Evolutionary conservation across 2,113 vertebrate genomes (phyloP).

Genomic region (Mungos mungo): DNA sequence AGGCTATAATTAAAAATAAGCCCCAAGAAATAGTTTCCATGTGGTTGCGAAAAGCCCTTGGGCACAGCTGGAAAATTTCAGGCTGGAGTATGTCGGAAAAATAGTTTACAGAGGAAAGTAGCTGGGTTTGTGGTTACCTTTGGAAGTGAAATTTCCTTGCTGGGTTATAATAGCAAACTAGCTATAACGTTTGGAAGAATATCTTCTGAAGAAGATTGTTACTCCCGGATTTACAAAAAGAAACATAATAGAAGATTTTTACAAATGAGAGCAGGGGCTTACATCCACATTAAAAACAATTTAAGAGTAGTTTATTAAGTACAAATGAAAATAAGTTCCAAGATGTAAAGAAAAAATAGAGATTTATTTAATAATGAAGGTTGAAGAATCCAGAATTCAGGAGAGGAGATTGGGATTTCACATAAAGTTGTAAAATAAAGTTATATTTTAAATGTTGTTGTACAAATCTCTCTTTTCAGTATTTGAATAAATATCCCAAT

Average conservation of each 20-base stretch:
- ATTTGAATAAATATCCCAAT: conserved; percentile 27
- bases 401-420: neutral
- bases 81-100: conserved; percentile 80
- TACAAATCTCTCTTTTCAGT: neutral
- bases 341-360: conserved; percentile 21
- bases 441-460: neutral
- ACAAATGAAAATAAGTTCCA: conserved; percentile 41
- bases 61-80: conserved; percentile 82
- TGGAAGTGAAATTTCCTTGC: conserved; percentile 81
- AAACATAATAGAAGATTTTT: conserved; percentile 57
- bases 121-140: conserved; percentile 79
- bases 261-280: conserved; percentile 45
- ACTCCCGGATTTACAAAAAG: conserved; percentile 69
- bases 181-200: conserved; percentile 70
- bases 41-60: conserved; percentile 77
- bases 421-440: conserved; percentile 20
- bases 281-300: neutral
- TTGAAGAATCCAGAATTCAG: conserved; percentile 19
- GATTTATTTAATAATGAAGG: conserved; percentile 58
- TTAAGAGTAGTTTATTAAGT: conserved; percentile 8
- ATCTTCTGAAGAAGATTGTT: conserved; percentile 70
- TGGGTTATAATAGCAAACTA: conserved; percentile 77
- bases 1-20: conserved; percentile 81
- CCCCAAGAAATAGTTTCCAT: conserved; percentile 83
- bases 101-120: conserved; percentile 82